Percentiles rank a stretch among this genome's conserved stretches.
phyloP scores from a whole-genome alignment of 2,888 invertebrate genomes.

The Heliconius cydno region DNA sequence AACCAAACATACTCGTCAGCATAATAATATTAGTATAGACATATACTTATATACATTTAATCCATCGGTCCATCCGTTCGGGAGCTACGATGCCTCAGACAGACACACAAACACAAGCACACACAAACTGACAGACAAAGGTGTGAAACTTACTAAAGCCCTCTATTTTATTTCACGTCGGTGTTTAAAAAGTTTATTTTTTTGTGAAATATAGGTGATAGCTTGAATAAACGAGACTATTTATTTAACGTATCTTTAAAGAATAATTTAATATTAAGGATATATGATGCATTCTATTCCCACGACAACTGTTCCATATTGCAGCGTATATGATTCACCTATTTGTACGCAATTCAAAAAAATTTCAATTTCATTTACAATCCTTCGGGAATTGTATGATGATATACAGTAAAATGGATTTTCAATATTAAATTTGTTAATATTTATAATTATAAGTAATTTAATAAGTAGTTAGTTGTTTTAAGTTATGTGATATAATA shows the following conservation, averaged over 20 bases:
- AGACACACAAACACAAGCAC: too few relatives aligned
- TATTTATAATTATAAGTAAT: background rate
- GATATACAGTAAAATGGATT: conserved; percentile 1
- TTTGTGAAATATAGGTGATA: background rate
- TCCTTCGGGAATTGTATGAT: background rate
- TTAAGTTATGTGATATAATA: background rate
- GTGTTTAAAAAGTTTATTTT: background rate
- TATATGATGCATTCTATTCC: conserved; percentile 5
- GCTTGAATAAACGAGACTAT: background rate
- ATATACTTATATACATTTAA: too few relatives aligned
- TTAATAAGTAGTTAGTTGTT: background rate
- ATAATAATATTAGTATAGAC: too few relatives aligned
- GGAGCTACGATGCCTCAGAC: too few relatives aligned
- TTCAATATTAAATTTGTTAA: background rate
- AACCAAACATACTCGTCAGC: background rate
- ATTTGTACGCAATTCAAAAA: conserved; percentile 9
- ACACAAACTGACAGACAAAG: too few relatives aligned
- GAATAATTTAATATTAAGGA: background rate
- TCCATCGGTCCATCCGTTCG: too few relatives aligned
- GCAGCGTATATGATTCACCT: background rate
- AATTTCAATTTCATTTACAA: conserved; percentile 15
- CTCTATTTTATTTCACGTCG: too few relatives aligned
- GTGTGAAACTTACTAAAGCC: too few relatives aligned
- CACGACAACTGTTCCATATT: conserved; percentile 11
- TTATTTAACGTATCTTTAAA: background rate